Base-by-base conservation (phyloP, 2,113 vertebrate genomes). In the Pogonocichla stellata region DNA sequence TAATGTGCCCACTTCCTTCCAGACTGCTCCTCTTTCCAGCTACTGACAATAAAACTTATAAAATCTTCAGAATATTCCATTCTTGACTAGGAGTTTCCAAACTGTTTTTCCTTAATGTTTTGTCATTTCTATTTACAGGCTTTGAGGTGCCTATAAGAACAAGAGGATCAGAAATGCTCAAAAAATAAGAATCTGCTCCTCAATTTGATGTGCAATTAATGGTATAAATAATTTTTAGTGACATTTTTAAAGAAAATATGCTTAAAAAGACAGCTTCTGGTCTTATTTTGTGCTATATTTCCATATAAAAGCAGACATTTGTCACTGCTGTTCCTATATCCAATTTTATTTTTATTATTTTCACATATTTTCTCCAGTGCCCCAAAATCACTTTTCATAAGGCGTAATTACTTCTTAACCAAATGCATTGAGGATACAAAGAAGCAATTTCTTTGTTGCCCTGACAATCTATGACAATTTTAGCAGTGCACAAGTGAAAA, bases 1-100 rank as follows among this genome's bases (percentile, higher is more conserved):
- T 93, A 93, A 90, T 66, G 80, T 86, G 64, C 47, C 51, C 80
- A 42, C 72, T 92, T 94, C 72, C 72, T 86, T 88, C 42, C 88
- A 95, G 82, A 51, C 86, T 66, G 79, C 51, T 80, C 19, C 19
- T 61, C 72, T 90, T 77, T 61, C 22, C 62, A 83, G 28, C 60
- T 80, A 82, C 82, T 42, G 25, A 75, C 85, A 95, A 80, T n/a
- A 48, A 82, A 88, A 82, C 17, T 31, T 79, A 29, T 26, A 43
- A 94, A 85, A 72, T 34, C 43, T 43, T 87, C 78, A 64, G 26
- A 36, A 73, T 80, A 10, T 5, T 22, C 4, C 23, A 8, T 54
- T 86, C 23, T 75, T 38, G 66, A 50, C 18, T 10, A 8, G 51
- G 38, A 48, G 7, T 22, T 90, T 72, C 28, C 58, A 28, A 80